Conservation (phyloP, 2,888 invertebrate species). For the Chelonus formosanus region DNA sequence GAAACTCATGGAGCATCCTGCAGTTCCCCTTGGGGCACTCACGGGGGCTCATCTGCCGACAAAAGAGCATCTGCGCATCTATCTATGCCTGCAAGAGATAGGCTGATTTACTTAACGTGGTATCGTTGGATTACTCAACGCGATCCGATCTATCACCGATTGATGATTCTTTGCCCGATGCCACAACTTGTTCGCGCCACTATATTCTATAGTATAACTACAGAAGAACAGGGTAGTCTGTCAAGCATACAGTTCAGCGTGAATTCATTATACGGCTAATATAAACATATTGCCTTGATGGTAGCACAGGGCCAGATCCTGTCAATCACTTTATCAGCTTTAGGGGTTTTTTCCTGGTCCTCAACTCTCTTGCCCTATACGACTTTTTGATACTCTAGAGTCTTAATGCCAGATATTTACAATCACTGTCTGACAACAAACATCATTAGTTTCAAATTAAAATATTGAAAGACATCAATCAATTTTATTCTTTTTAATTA, state of each 20-base stretch:
- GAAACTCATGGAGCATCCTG: conserved; percentile 28
- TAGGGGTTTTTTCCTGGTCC: background rate
- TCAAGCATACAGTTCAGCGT: conserved; percentile 45
- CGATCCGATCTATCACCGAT: conserved; percentile 49
- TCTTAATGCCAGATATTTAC: too few species aligned
- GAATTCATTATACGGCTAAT: conserved; percentile 64
- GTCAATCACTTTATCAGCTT: conserved; percentile 40
- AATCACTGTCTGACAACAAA: too few species aligned
- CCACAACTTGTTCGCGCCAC: conserved; percentile 57
- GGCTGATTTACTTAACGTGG: conserved; percentile 35
- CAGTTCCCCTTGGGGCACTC: conserved; percentile 34
- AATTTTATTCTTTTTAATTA: too few species aligned
- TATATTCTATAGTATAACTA: background rate
- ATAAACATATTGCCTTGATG: conserved; percentile 61
- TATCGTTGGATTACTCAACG: conserved; percentile 58
- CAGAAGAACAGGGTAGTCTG: conserved; percentile 5
- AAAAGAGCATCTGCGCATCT: conserved; percentile 49
- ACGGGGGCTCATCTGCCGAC: conserved; percentile 44
- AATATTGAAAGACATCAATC: too few species aligned
- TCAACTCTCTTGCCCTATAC: conserved; percentile 2
- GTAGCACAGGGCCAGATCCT: conserved; percentile 42
- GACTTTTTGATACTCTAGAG: background rate
- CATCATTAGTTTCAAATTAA: too few species aligned
- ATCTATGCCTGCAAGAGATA: conserved; percentile 22
- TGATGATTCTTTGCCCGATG: conserved; percentile 28